These are phyloP conservation scores for Perizoma affinitatum DNA, from an alignment of 2,888 invertebrate genomes.

Conservation along the genomic window DNA sequence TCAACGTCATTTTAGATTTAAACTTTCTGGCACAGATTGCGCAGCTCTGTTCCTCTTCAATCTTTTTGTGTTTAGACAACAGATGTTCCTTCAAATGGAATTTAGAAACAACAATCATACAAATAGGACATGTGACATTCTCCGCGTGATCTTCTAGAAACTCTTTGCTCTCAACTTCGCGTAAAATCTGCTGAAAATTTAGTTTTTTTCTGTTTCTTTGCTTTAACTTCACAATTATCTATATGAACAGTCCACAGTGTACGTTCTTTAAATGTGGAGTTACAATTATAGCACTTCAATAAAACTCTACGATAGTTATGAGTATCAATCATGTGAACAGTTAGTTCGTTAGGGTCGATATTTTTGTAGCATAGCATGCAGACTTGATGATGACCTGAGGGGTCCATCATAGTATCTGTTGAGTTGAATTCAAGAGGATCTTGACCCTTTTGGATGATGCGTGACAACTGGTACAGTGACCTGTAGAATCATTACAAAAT, in stretches of 20 bases:
- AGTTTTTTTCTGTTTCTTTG: conserved; percentile 37
- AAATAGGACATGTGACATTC: conserved; percentile 43
- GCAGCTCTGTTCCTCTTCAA: conserved; percentile 42
- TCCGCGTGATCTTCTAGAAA: conserved; percentile 37
- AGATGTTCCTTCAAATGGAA: conserved; percentile 48
- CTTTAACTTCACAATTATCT: conserved; percentile 42
- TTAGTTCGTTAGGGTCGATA: conserved; percentile 39
- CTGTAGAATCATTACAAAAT: conserved; percentile 35
- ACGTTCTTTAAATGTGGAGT: conserved; percentile 42
- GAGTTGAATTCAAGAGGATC: conserved; percentile 51
- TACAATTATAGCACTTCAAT: conserved; percentile 50
- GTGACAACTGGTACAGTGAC: conserved; percentile 48
- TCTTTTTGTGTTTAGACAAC: conserved; percentile 43
- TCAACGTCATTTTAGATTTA: conserved; percentile 48
- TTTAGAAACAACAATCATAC: conserved; percentile 45
- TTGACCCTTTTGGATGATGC: conserved; percentile 46
- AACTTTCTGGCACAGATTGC: conserved; percentile 47
- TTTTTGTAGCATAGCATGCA: conserved; percentile 52
- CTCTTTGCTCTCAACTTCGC: conserved; percentile 39
- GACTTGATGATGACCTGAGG: conserved; percentile 45
- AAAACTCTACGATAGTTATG: conserved; percentile 48
- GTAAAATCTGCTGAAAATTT: conserved; percentile 45
- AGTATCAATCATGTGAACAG: conserved; percentile 48
- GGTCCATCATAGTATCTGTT: conserved; percentile 46
- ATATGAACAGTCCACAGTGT: conserved; percentile 38